Base-by-base conservation (phyloP, 2,797 vertebrate genomes). In the Cossypha dichroa region DNA sequence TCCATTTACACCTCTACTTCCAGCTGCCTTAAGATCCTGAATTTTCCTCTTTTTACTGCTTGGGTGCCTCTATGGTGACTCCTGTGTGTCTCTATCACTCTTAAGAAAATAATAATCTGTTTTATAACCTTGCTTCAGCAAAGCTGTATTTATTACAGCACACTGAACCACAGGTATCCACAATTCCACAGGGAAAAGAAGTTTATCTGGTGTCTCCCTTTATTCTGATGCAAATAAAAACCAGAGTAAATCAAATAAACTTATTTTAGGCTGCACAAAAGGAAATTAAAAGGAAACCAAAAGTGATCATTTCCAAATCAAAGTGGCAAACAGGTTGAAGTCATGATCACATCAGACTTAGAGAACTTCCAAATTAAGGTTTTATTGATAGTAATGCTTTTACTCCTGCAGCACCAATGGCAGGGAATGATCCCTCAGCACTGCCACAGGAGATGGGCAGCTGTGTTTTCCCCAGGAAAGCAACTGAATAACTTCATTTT, bases 401-500 rank as follows among this genome's bases (percentile, higher is more conserved):
- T 36, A 48, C 36, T 72, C 48, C 34, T 46, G 74, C 28, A 41
- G 51, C 34, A 31, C 1, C 18, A 36, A 15, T 2, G 10, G 18
- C 29, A 72, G 29, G 59, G 45, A 6, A 7, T 9, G 33, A 22
- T 14, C 41, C 33, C 58, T 17, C 56, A 26, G 46, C 5, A 7
- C 9, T 31, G 19, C 31, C 18, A 4, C 36, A 38, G 72, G 48
- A 66, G 46, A 29, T 1, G 33, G 40, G 31, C n/a, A 55, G 43
- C 2, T 1, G 3, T 2, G 15, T 20, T 68, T 59, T 36, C n/a
- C 22, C 29, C 36, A 66, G 23, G 59, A 83, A 76, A 86, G 22
- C 4, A 76, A n/a, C 3, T 19, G 17, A 67, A n/a, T 11, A 21
- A 38, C 4, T 23, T 8, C 19, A 4, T 1, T 3, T 52, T 73